Evolutionary conservation across 1,140 invertebrate species (phyloP).

Genomic region (Tetragnatha versicolor): DNA sequence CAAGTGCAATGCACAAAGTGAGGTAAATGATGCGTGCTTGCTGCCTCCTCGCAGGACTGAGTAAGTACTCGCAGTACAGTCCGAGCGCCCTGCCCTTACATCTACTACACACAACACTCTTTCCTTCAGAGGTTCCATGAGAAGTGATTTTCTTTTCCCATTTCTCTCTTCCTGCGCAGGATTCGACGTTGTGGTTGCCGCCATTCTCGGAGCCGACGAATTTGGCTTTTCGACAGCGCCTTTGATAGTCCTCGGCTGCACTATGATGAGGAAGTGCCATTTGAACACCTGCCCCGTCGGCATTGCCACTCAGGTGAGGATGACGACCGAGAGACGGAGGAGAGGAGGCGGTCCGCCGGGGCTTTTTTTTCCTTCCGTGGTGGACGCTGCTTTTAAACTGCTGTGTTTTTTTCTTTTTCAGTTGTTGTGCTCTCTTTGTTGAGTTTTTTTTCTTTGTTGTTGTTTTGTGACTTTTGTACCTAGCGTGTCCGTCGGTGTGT

Average conservation of each 20-base stretch:
- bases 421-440: background rate
- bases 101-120: conserved; percentile 19
- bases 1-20: background rate
- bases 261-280: conserved; percentile 99
- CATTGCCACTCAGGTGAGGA: conserved; percentile 81
- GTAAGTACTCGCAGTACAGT: conserved; percentile 32
- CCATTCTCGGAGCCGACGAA: conserved; percentile 95
- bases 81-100: too few species aligned
- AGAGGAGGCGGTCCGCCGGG: background rate
- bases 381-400: background rate
- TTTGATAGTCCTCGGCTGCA: conserved; percentile 95
- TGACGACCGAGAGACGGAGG: background rate
- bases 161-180: conserved; percentile 66
- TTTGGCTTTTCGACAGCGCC: conserved; percentile 99
- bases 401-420: conserved; percentile 18
- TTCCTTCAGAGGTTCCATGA: conserved; percentile 40
- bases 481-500: background rate
- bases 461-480: background rate
- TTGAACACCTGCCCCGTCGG: conserved; percentile 99
- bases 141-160: conserved; percentile 51
- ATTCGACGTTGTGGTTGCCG: conserved; percentile 96
- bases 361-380: conserved; percentile 1
- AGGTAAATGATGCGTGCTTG: background rate
- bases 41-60: background rate
- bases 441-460: conserved; percentile 17